Conservation (phyloP, 2,888 invertebrate genomes). For the Amblyjoppa proteus region DNA sequence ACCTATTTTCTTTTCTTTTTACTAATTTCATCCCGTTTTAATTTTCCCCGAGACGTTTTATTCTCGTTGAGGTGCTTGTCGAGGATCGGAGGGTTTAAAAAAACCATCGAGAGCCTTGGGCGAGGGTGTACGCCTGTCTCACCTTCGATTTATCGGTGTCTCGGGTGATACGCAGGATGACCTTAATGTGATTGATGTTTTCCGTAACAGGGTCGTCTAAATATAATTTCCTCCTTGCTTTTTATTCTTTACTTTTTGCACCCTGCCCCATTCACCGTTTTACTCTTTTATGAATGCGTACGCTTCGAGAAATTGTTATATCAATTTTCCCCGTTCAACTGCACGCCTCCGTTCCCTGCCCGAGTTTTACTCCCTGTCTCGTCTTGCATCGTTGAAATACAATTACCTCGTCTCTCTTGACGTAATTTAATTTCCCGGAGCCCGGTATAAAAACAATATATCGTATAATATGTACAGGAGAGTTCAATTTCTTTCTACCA, state of each 20-base stretch:
- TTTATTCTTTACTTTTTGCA: background rate
- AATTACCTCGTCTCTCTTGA: too few species aligned
- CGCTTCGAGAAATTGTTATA: too few species aligned
- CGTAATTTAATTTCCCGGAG: too few species aligned
- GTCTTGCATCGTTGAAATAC: too few species aligned
- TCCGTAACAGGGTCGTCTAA: slow-evolving; percentile 4
- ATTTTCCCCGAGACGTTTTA: slow-evolving; percentile 15
- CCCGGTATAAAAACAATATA: background rate
- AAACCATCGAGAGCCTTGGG: background rate
- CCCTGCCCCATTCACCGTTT: background rate
- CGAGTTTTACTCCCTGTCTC: too few species aligned
- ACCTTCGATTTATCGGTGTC: slow-evolving; percentile 53
- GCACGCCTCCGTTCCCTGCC: too few species aligned
- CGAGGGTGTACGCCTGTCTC: slow-evolving; percentile 7
- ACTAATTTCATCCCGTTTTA: slow-evolving; percentile 30
- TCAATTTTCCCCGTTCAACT: too few species aligned
- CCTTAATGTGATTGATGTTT: background rate
- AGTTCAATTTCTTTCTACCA: slow-evolving; percentile 3
- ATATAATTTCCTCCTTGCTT: background rate
- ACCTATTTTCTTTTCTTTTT: slow-evolving; percentile 19
- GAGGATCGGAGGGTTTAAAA: background rate
- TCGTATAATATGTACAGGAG: background rate
- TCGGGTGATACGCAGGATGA: slow-evolving; percentile 29
- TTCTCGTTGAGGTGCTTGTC: slow-evolving; percentile 2
- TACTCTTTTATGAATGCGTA: too few species aligned